phyloP scores from a whole-genome alignment of 2,888 invertebrate genomes.

The Parapristionchus giblindavisi region DNA sequence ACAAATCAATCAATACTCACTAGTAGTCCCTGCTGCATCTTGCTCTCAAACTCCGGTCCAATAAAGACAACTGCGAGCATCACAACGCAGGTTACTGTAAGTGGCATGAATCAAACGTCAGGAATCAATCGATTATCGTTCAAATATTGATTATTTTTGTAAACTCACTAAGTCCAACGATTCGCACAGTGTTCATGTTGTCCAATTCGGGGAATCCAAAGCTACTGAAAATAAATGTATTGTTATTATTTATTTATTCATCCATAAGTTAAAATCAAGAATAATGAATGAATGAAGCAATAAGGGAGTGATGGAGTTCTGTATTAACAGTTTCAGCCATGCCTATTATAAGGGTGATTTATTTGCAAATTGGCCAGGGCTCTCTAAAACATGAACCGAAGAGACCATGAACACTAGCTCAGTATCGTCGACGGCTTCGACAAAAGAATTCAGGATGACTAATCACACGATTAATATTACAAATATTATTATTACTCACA shows the following conservation, averaged over 20 bases:
- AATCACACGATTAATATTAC: not conserved
- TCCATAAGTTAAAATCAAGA: too few species aligned
- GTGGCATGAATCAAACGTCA: too few species aligned
- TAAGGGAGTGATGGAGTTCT: too few species aligned
- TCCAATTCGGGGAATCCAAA: constrained; percentile 40
- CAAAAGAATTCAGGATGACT: not conserved
- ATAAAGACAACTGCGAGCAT: constrained; percentile 88
- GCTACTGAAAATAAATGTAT: not conserved
- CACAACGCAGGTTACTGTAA: constrained; percentile 77
- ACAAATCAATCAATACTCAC: too few species aligned
- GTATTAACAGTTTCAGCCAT: too few species aligned
- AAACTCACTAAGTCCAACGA: constrained; percentile 62
- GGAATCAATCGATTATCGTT: not conserved
- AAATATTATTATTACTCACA: constrained; percentile 4
- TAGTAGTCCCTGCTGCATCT: constrained; percentile 77
- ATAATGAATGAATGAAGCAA: too few species aligned
- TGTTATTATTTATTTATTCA: not conserved
- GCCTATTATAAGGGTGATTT: too few species aligned
- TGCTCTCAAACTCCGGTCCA: constrained; percentile 96
- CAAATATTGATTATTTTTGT: too few species aligned
- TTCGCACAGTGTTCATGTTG: constrained; percentile 61
- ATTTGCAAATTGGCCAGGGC: too few species aligned
- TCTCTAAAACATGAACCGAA: too few species aligned
- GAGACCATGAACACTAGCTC: too few species aligned
- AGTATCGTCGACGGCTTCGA: too few species aligned